Evolutionary conservation across 1,140 invertebrate species (phyloP), one percentile per base, ranked within the genome.

Genomic region (Hylyphantes graminicola): DNA sequence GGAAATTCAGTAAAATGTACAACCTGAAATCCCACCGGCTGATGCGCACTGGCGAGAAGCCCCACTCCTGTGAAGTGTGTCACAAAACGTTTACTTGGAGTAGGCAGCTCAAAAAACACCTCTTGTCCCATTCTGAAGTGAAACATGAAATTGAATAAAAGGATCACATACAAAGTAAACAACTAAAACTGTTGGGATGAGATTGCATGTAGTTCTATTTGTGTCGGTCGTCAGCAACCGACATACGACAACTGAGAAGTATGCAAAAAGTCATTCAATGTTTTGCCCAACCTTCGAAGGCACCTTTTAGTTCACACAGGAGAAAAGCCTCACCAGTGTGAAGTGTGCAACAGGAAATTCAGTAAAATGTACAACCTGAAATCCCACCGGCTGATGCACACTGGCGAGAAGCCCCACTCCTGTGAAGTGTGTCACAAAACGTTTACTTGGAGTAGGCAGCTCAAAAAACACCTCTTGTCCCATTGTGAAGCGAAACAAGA

Each of bases 291-390:
- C 63, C 86, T 89, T 15, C 87, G 51, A 89, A 98, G 97, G 87
- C 97, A 99, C 88, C 92, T 98, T 85, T 92, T 97, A 35, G 97
- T 96, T 8, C 98, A 99, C 91, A 99, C 97, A 0, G 98, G 98
- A 0, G 97, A 99, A 90, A 99, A 99, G 89, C 98, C 98, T 0
- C 99, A 97, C 90, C 85, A 55, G 7, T 90, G 90, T 77, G 87
- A 86, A 50, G 86, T 87, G 63, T 90, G 90, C 85, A 87, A 87
- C 50, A 87, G 88, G 77, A 87, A 87, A 51, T 90, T 90, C 85
- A 83, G 89, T 72, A 89, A 90, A 85, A 89, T 89, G 65, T 88
- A 88, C 19, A 89, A 89, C 19, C 78, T 90, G 35, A 86, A 88
- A 19, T 86, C 89, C 51, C 90, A 90, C 80, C 89, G 90, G 13